Percentiles rank a stretch among this genome's conserved stretches.
Evolutionary conservation across 2,797 vertebrate species (phyloP).

Genomic region (Holocentrus rufus): DNA sequence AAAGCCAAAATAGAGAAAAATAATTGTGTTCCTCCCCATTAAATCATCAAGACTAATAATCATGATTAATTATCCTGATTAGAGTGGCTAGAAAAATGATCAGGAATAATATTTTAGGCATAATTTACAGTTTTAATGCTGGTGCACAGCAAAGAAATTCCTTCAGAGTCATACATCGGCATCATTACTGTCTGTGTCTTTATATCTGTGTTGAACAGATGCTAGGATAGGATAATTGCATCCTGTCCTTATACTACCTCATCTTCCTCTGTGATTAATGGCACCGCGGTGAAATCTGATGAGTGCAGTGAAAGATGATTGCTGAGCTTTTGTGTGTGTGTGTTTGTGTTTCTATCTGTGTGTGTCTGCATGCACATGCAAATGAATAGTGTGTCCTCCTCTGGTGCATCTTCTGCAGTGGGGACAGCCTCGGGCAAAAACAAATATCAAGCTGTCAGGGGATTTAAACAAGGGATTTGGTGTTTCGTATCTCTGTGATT

Average conservation of each 20-base stretch:
- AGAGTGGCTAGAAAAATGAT: constrained; percentile 38
- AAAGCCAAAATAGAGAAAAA: constrained; percentile 1
- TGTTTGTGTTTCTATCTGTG: constrained; percentile 49
- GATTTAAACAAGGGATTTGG: constrained; percentile 49
- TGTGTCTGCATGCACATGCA: constrained; percentile 40
- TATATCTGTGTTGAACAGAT: constrained; percentile 58
- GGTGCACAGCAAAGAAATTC: background rate
- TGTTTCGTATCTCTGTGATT: constrained; percentile 29
- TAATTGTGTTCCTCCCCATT: background rate
- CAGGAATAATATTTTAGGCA: constrained; percentile 39
- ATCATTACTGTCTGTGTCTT: constrained; percentile 47
- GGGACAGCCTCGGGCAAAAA: constrained; percentile 40
- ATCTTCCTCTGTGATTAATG: constrained; percentile 74
- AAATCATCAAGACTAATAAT: constrained; percentile 28
- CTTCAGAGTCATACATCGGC: constrained; percentile 24
- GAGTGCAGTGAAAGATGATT: constrained; percentile 75
- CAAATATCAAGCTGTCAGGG: constrained; percentile 51
- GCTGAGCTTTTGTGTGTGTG: constrained; percentile 60
- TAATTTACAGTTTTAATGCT: constrained; percentile 41
- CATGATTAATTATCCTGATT: constrained; percentile 45
- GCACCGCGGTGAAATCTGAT: constrained; percentile 68
- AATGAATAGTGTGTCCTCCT: constrained; percentile 43
- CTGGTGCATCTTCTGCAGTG: background rate
- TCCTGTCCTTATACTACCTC: constrained; percentile 54
- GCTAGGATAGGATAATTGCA: constrained; percentile 56